Conservation (phyloP, 2,113 vertebrate genomes). For the Burhinus oedicnemus region DNA sequence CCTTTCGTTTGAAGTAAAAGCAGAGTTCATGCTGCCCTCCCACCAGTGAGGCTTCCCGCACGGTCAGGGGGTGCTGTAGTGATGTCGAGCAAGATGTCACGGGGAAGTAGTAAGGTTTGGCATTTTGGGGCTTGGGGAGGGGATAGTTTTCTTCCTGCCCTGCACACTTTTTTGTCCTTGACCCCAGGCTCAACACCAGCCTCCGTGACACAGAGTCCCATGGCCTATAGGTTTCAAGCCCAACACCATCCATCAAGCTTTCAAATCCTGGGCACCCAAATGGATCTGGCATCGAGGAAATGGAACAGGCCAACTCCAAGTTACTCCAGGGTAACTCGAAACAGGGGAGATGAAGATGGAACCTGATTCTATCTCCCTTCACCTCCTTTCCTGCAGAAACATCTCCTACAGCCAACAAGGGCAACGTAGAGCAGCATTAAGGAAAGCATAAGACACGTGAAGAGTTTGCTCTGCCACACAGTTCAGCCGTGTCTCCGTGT, state of each 20-base stretch:
- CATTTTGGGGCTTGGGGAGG: neutral
- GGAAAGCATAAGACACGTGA: neutral
- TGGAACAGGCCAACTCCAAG: neutral
- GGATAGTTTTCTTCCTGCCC: neutral
- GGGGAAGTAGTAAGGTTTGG: neutral
- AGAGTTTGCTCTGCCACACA: neutral
- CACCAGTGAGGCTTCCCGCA: rapidly evolving
- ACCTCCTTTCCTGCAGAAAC: neutral
- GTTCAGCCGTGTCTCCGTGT: neutral
- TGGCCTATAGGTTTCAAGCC: neutral
- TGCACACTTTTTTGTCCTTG: neutral
- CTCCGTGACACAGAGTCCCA: rapidly evolving
- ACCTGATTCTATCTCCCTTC: neutral
- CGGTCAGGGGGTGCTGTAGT: neutral
- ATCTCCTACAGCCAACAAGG: neutral
- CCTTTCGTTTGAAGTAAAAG: neutral
- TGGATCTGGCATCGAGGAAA: neutral
- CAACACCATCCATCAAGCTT: neutral
- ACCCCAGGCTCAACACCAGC: neutral
- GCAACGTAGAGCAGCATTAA: neutral
- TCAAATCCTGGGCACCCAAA: neutral
- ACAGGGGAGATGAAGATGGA: neutral
- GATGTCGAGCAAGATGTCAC: neutral
- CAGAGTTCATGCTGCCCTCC: neutral
- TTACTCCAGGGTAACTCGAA: neutral